phyloP scores from a whole-genome alignment of 2,113 vertebrate genomes.

The Solenodon paradoxus region DNA sequence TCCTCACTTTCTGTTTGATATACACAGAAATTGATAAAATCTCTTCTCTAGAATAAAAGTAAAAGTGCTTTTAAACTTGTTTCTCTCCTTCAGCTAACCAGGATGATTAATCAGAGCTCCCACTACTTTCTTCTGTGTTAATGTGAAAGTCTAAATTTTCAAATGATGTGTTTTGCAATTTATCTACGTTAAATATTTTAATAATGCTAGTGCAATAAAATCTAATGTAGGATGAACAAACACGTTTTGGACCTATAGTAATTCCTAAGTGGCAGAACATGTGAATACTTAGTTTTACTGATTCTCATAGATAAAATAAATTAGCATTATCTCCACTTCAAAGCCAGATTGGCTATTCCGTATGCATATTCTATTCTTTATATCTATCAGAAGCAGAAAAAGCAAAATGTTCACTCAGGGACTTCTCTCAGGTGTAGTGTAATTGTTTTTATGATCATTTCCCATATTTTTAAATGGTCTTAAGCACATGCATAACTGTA shows the following conservation, averaged over 20 bases:
- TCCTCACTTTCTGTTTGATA: background rate
- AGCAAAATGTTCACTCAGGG: background rate
- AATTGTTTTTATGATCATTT: background rate
- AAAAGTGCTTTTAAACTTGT: background rate
- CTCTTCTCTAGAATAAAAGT: background rate
- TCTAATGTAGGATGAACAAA: background rate
- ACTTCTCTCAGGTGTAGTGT: background rate
- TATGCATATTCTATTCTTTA: background rate
- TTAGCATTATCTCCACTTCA: background rate
- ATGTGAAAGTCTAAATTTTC: background rate
- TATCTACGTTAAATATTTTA: background rate
- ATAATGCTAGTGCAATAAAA: background rate
- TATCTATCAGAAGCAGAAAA: background rate
- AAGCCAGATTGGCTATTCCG: background rate
- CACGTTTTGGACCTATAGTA: background rate
- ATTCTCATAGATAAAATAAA: background rate
- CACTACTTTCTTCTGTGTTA: background rate
- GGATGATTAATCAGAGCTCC: background rate
- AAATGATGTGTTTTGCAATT: background rate
- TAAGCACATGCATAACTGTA: background rate
- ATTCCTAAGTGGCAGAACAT: background rate
- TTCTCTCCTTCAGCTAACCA: background rate
- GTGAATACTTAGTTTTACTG: background rate
- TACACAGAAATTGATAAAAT: conserved; percentile 13
- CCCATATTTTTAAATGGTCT: background rate